phyloP scores from a whole-genome alignment of 2,797 vertebrate genomes.

The Octomys mimax region DNA sequence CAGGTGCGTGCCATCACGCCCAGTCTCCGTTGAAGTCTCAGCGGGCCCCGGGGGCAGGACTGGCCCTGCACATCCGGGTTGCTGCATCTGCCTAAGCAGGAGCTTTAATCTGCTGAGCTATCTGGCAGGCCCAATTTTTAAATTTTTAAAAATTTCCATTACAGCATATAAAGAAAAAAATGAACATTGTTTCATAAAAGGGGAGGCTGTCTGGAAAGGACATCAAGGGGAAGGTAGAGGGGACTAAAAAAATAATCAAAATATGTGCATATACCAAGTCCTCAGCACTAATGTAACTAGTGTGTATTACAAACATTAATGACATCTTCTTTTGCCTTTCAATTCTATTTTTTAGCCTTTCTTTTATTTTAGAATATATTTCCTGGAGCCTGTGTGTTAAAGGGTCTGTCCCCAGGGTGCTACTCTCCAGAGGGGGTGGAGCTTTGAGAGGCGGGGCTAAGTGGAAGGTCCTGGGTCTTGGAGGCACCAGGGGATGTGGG shows the following conservation, averaged over 20 bases:
- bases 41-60: too few relatives aligned
- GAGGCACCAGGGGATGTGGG: background rate
- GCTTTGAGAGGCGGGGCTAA: background rate
- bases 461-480: background rate
- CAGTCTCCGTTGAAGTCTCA: too few relatives aligned
- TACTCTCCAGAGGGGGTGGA: background rate
- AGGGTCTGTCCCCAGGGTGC: background rate
- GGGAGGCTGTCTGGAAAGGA: background rate
- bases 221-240: background rate
- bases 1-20: too few relatives aligned
- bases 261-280: background rate
- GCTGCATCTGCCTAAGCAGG: too few relatives aligned
- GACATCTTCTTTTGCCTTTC: background rate
- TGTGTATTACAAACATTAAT: background rate
- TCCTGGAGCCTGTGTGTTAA: background rate
- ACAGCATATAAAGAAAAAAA: background rate
- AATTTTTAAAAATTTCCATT: too few relatives aligned
- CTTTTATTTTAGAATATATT: background rate
- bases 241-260: background rate
- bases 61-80: too few relatives aligned
- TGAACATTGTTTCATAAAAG: background rate
- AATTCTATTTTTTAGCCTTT: background rate
- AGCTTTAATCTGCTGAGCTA: too few relatives aligned
- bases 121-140: too few relatives aligned
- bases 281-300: background rate